Evolutionary conservation across 2,797 vertebrate species (phyloP).

Genomic region (Intellagama lesueurii): DNA sequence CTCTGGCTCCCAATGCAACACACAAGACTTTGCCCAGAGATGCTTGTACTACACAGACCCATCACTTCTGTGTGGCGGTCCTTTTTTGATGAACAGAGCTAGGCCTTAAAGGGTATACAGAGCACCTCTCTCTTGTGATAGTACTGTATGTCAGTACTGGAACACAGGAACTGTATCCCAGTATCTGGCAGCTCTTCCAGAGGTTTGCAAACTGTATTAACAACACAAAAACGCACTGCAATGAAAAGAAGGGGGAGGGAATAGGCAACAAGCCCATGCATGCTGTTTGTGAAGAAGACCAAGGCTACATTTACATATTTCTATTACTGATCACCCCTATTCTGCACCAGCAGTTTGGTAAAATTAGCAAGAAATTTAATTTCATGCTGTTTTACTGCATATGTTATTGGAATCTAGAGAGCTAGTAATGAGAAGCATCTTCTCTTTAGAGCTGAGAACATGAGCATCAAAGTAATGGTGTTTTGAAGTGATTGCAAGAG

Average conservation of each 20-base stretch:
- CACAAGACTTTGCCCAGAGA: too few species aligned
- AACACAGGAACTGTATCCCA: background rate
- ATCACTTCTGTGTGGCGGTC: too few species aligned
- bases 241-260: background rate
- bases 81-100: too few species aligned
- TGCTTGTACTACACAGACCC: too few species aligned
- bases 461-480: conserved; percentile 14
- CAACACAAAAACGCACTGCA: background rate
- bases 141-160: background rate
- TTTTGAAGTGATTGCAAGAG: background rate
- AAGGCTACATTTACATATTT: conserved; percentile 10
- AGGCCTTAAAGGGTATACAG: too few species aligned
- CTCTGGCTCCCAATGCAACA: too few species aligned
- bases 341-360: conserved; percentile 31
- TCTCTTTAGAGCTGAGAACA: background rate
- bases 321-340: conserved; percentile 33
- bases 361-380: conserved; percentile 43
- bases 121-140: too few species aligned
- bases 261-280: background rate
- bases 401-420: conserved; percentile 38
- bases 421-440: conserved; percentile 21
- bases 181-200: background rate
- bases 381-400: conserved; percentile 28
- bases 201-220: background rate
- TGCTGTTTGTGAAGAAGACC: conserved; percentile 9